phyloP scores from a whole-genome alignment of 2,888 invertebrate species.

The Choristoneura rosaceana region DNA sequence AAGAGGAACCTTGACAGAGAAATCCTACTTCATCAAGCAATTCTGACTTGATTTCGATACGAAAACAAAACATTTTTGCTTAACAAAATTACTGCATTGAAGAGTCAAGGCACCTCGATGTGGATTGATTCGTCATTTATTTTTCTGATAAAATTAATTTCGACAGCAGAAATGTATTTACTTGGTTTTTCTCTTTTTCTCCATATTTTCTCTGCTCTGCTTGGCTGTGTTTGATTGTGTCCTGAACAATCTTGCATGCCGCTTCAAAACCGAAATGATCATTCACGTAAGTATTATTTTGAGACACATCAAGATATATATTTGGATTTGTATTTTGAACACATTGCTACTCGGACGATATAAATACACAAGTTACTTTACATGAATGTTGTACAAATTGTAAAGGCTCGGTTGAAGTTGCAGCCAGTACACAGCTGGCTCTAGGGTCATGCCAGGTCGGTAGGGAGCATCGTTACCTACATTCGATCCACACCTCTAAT shows the following conservation, averaged over 20 bases:
- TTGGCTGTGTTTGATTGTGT: conserved; percentile 94
- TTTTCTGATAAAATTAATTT: conserved; percentile 82
- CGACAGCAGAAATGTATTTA: conserved; percentile 87
- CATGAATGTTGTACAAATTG: conserved; percentile 28
- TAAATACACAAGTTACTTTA: conserved; percentile 43
- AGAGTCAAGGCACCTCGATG: conserved; percentile 79
- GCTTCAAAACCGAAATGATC: conserved; percentile 90
- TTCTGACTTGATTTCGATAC: conserved; percentile 19
- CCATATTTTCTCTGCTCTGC: conserved; percentile 93
- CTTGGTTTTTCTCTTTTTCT: conserved; percentile 91
- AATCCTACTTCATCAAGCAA: conserved; percentile 38
- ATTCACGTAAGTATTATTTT: conserved; percentile 91
- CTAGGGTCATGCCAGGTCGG: conserved; percentile 47
- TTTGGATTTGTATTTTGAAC: conserved; percentile 50
- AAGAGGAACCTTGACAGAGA: conserved; percentile 75
- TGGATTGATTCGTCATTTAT: conserved; percentile 81
- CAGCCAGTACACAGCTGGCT: conserved; percentile 27
- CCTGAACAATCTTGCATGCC: conserved; percentile 91
- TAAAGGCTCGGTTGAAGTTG: conserved; percentile 15
- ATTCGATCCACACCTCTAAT: conserved; percentile 49
- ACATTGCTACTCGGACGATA: conserved; percentile 43
- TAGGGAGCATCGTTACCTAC: conserved; percentile 52
- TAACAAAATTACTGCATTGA: conserved; percentile 44
- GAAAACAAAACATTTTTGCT: conserved; percentile 33
- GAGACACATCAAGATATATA: conserved; percentile 79